Conservation (phyloP, 2,888 invertebrate genomes). For the Trichogramma evanescens region DNA sequence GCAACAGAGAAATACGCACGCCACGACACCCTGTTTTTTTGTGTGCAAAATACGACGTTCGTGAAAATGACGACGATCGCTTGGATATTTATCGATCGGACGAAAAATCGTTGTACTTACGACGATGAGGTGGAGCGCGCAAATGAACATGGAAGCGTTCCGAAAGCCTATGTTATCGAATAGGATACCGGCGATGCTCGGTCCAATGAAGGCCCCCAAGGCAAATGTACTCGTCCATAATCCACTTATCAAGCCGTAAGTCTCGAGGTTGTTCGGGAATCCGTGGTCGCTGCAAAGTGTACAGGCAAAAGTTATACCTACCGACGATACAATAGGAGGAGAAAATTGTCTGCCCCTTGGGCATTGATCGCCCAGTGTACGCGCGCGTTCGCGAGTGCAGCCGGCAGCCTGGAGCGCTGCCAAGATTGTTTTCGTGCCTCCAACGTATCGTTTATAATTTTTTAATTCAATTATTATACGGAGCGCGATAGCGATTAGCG, state of each 20-base stretch:
- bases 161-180: conserved; percentile 68
- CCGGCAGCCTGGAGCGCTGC: no score
- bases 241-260: conserved; percentile 83
- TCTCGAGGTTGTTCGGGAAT: conserved; percentile 77
- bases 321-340: no score
- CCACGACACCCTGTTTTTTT: conserved; percentile 40
- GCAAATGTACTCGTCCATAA: conserved; percentile 88
- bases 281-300: conserved; percentile 55
- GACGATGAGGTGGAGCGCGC: conserved; percentile 59
- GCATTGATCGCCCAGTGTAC: no score
- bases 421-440: no score
- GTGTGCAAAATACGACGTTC: neutral
- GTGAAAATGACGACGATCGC: neutral
- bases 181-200: conserved; percentile 67
- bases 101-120: conserved; percentile 47
- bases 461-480: no score
- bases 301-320: no score
- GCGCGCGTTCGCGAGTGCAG: no score
- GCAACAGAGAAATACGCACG: conserved; percentile 40
- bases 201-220: conserved; percentile 78
- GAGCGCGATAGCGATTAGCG: no score
- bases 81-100: neutral
- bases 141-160: conserved; percentile 64
- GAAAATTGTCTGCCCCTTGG: no score
- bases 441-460: no score